Percentiles rank a stretch among this genome's conserved stretches.
Conservation (phyloP, 2,113 vertebrate genomes). For the Salminus brasiliensis region DNA sequence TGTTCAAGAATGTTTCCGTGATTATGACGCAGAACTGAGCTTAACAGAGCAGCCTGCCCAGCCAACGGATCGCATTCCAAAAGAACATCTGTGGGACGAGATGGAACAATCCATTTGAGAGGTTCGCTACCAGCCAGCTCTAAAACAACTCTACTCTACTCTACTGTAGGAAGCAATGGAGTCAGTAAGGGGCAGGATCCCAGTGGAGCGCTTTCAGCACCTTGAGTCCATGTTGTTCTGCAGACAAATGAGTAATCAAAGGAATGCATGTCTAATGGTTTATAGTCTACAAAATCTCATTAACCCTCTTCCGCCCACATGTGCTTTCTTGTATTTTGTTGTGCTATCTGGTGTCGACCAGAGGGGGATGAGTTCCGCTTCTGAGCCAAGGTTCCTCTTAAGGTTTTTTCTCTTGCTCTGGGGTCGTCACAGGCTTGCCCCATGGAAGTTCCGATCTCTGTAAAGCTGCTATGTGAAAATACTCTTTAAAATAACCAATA, state of each 20-base stretch:
- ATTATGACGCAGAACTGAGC: background rate
- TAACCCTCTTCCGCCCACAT: too few relatives aligned
- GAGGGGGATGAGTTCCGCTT: too few relatives aligned
- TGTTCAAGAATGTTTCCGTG: background rate
- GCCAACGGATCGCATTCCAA: background rate
- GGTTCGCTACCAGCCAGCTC: background rate
- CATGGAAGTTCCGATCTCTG: too few relatives aligned
- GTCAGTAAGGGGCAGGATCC: background rate
- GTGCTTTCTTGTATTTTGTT: too few relatives aligned
- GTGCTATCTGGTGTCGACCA: too few relatives aligned
- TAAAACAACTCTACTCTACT: too few relatives aligned
- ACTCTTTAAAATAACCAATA: too few relatives aligned
- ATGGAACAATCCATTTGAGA: background rate
- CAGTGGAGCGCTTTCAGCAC: background rate
- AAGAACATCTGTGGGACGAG: background rate
- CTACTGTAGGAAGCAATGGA: background rate
- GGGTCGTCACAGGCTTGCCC: too few relatives aligned
- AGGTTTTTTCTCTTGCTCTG: too few relatives aligned
- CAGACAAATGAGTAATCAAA: background rate
- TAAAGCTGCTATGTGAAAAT: too few relatives aligned
- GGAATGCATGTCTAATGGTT: background rate
- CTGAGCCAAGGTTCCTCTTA: too few relatives aligned
- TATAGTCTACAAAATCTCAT: background rate
- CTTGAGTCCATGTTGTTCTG: background rate
- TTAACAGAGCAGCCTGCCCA: background rate